These are phyloP conservation scores for Spheniscus mendiculus DNA, from an alignment of 2,113 vertebrate genomes.

Conservation along the genomic window DNA sequence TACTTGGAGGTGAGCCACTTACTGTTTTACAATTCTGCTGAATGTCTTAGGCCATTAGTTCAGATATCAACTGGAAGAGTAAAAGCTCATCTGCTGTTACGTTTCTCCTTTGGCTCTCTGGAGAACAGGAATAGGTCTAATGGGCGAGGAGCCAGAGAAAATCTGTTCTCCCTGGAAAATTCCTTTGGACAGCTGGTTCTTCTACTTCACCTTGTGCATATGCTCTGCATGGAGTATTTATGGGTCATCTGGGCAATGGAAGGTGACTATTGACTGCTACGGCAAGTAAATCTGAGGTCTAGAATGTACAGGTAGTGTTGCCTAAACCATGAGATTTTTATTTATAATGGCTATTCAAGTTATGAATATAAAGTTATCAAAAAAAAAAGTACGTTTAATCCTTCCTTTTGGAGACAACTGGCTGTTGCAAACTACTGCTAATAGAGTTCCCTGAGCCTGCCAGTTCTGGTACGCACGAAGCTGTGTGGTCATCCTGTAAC, in stretches of 20 bases:
- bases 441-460: neutral
- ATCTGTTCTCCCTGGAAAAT: neutral
- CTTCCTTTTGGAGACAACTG: neutral
- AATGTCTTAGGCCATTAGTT: conserved; percentile 25
- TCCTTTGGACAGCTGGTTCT: neutral
- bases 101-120: neutral
- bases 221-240: neutral
- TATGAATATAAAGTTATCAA: too few relatives aligned
- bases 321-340: neutral
- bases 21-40: neutral
- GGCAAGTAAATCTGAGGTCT: neutral
- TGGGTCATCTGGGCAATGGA: neutral
- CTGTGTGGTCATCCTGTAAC: neutral
- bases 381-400: neutral
- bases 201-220: neutral
- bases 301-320: neutral
- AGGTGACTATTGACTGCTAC: neutral
- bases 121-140: neutral
- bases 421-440: neutral
- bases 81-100: neutral
- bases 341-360: neutral
- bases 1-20: conserved; percentile 5
- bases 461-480: accelerated
- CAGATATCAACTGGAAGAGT: conserved; percentile 12
- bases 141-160: neutral